Conservation (phyloP, 1,140 invertebrate species). For the Zaprionus inermis region DNA sequence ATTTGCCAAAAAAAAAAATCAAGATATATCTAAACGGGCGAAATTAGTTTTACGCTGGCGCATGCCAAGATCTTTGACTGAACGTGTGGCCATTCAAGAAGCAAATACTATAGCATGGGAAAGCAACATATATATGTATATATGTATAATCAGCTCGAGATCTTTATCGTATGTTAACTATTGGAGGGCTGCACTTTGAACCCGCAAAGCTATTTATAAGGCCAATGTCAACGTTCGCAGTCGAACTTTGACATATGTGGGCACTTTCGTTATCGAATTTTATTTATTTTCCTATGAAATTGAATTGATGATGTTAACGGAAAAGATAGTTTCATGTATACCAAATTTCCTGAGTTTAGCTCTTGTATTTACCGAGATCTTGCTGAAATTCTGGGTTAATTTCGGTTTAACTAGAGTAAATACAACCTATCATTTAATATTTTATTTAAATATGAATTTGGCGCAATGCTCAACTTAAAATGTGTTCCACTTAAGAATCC, state of each 20-base stretch:
- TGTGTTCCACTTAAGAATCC: slow-evolving; percentile 28
- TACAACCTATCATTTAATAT: background rate
- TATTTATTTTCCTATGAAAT: background rate
- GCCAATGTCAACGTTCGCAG: slow-evolving; percentile 62
- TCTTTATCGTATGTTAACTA: background rate
- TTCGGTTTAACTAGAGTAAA: background rate
- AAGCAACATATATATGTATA: background rate
- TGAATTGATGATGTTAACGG: background rate
- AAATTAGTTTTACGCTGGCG: slow-evolving; percentile 19
- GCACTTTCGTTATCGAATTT: background rate
- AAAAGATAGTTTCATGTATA: background rate
- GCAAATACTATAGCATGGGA: background rate
- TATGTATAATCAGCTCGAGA: slow-evolving; percentile 1
- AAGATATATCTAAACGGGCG: slow-evolving; percentile 9
- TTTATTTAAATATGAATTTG: background rate
- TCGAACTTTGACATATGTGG: slow-evolving; percentile 36
- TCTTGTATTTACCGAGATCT: background rate
- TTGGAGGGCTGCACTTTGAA: slow-evolving; percentile 35
- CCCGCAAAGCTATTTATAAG: slow-evolving; percentile 56
- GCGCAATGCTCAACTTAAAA: background rate
- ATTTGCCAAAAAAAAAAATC: slow-evolving; percentile 39
- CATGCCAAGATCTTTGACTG: slow-evolving; percentile 37
- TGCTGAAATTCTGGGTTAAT: background rate
- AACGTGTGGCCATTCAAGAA: slow-evolving; percentile 45
- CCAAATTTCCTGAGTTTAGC: background rate